Percentiles rank a stretch among this genome's conserved stretches.
phyloP scores from a whole-genome alignment of 2,113 vertebrate species.

The Caranx ignobilis region DNA sequence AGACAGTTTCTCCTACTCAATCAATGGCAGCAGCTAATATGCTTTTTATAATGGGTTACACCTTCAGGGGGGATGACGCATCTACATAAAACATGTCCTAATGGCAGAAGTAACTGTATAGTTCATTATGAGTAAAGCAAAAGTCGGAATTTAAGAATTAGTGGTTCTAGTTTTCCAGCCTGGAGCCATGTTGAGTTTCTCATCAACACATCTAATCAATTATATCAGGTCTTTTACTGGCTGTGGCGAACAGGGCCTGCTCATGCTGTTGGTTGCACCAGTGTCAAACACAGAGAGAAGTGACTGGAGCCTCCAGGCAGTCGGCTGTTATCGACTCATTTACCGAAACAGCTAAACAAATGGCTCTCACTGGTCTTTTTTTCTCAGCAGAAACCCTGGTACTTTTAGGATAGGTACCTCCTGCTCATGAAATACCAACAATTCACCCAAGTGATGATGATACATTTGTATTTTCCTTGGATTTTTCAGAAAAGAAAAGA shows the following conservation, averaged over 20 bases:
- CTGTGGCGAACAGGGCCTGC: constrained; percentile 8
- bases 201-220: constrained; percentile 6
- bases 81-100: constrained; percentile 14
- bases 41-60: constrained; percentile 49
- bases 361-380: background rate
- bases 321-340: constrained; percentile 8
- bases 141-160: background rate
- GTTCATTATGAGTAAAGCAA: constrained; percentile 6
- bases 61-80: constrained; percentile 21
- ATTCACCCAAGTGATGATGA: background rate
- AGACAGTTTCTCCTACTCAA: constrained; percentile 40
- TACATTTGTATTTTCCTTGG: background rate
- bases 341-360: constrained; percentile 19
- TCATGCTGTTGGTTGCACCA: constrained; percentile 14
- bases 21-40: constrained; percentile 65
- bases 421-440: constrained; percentile 9
- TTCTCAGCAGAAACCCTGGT: background rate
- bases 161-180: constrained; percentile 9
- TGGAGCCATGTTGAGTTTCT: background rate
- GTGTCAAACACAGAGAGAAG: constrained; percentile 22
- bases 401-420: background rate
- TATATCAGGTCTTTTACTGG: constrained; percentile 18
- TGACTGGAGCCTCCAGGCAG: constrained; percentile 5
- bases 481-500: constrained; percentile 8
- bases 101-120: background rate